phyloP scores from a whole-genome alignment of 2,113 vertebrate genomes.

The Oenanthe melanoleuca region DNA sequence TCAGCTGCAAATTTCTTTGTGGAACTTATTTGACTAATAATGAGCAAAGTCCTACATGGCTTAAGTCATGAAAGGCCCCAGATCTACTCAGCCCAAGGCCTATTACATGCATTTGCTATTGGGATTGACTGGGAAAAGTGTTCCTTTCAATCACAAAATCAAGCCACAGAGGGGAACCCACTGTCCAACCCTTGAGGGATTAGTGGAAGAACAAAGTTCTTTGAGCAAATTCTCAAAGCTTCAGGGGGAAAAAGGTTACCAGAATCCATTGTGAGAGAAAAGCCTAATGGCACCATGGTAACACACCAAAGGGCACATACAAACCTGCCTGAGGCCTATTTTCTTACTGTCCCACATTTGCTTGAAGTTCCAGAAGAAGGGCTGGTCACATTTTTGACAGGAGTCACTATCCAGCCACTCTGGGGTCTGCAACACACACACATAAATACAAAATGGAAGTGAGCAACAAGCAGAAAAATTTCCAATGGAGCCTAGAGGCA shows the following conservation, averaged over 20 bases:
- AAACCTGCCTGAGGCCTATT: constrained; percentile 95
- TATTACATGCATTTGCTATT: background rate
- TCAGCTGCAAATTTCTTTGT: background rate
- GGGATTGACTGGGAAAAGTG: background rate
- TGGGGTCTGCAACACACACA: constrained; percentile 83
- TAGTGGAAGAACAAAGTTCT: background rate
- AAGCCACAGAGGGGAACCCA: background rate
- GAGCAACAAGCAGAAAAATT: background rate
- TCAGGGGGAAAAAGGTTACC: background rate
- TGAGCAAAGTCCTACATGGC: background rate
- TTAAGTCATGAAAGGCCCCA: background rate
- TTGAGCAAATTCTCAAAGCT: background rate
- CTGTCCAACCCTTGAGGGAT: background rate
- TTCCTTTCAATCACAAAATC: background rate
- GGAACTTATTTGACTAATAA: background rate
- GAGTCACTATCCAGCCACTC: constrained; percentile 99
- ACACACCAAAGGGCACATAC: background rate
- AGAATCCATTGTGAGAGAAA: background rate
- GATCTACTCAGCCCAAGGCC: background rate
- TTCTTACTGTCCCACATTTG: constrained; percentile 99
- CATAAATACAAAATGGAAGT: background rate
- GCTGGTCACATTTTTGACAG: constrained; percentile 97
- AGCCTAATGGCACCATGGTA: background rate
- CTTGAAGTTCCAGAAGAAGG: constrained; percentile 99
- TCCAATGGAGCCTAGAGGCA: background rate